A percentile compares a stretch with the other conserved stretches of the same genome.
Evolutionary conservation across 2,113 vertebrate genomes (phyloP).

Genomic region (Himantopus leucocephalus): DNA sequence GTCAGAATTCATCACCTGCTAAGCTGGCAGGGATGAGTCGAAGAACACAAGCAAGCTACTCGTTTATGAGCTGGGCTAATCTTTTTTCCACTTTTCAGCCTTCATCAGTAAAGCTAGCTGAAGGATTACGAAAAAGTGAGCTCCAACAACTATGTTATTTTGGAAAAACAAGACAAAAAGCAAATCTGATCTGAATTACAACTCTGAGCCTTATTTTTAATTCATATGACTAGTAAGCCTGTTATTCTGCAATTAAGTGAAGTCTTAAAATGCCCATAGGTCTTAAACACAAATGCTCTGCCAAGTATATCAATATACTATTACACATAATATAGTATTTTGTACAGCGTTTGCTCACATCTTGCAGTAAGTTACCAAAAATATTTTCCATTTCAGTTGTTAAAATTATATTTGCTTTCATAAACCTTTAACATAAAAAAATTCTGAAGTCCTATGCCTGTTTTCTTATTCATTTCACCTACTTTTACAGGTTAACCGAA

Average conservation of each 20-base stretch:
- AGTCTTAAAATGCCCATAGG: not conserved
- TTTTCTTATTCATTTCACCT: not conserved
- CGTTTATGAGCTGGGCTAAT: not conserved
- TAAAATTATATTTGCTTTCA: not conserved
- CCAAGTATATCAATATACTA: not conserved
- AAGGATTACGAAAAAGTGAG: not conserved
- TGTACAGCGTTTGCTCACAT: not conserved
- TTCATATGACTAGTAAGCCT: not conserved
- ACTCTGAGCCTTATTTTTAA: constrained; percentile 4
- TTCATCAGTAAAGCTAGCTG: not conserved
- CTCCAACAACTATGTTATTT: not conserved
- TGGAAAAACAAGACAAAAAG: not conserved
- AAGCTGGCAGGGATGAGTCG: not conserved
- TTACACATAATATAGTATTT: not conserved
- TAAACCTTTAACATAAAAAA: not conserved
- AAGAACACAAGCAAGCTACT: not conserved
- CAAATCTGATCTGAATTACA: constrained; percentile 36
- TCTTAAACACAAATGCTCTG: not conserved
- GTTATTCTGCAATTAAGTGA: constrained; percentile 17
- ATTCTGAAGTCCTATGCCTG: not conserved
- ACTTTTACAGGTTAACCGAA: not conserved
- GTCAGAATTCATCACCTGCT: not conserved
- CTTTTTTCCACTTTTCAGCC: constrained; percentile 1
- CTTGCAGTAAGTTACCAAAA: not conserved
- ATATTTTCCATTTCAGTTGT: not conserved